These are phyloP conservation scores for Ennomos erosarius DNA, from an alignment of 2,888 invertebrate species.

Conservation along the genomic window DNA sequence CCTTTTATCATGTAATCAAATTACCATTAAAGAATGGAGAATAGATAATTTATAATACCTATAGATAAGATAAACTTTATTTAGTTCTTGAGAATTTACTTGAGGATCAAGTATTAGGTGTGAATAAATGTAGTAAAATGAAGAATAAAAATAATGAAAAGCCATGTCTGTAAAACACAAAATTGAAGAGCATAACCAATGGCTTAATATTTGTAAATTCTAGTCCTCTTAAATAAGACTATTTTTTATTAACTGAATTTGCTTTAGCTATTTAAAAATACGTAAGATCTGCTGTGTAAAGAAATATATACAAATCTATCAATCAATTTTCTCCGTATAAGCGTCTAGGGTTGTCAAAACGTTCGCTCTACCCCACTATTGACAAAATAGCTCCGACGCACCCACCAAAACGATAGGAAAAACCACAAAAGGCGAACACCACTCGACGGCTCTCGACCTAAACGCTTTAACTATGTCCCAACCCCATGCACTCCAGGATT, in stretches of 20 bases:
- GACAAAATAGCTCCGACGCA: conserved; percentile 78
- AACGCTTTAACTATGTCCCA: conserved; percentile 84
- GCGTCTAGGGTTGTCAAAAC: conserved; percentile 71
- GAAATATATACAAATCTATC: background rate
- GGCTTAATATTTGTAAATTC: no score
- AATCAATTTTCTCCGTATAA: conserved; percentile 60
- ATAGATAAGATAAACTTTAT: conserved; percentile 9
- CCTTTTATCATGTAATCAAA: conserved; percentile 10
- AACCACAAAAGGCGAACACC: conserved; percentile 78
- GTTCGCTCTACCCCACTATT: conserved; percentile 71
- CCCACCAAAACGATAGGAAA: conserved; percentile 79
- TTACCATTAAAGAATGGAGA: conserved; percentile 4
- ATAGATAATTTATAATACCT: no score
- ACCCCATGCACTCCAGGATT: conserved; percentile 78
- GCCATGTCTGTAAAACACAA: no score
- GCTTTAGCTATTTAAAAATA: no score
- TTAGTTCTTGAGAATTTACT: conserved; percentile 31
- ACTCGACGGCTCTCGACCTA: conserved; percentile 79
- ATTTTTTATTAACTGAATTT: no score
- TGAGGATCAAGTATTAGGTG: conserved; percentile 15
- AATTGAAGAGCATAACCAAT: no score
- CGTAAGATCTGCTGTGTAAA: no score
- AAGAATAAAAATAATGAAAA: no score
- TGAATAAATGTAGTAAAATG: no score
- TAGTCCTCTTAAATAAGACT: no score